phyloP scores from a whole-genome alignment of 2,888 invertebrate species.

The Rhynchonema sp. region DNA sequence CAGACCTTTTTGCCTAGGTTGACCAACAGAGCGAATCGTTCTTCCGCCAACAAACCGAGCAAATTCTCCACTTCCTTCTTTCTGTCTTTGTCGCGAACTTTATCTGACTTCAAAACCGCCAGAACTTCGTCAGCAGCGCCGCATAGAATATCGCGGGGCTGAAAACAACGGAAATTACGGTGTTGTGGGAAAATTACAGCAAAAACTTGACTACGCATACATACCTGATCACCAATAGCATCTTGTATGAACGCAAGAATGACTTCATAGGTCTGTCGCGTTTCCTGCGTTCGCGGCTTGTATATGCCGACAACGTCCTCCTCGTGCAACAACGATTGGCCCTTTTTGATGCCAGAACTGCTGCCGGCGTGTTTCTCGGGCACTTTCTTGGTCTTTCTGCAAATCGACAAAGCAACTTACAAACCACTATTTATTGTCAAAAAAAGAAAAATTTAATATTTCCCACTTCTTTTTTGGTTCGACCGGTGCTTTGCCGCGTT shows the following conservation, averaged over 20 bases:
- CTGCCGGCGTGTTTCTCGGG: conserved; percentile 4
- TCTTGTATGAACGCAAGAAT: conserved; percentile 88
- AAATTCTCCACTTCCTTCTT: conserved; percentile 48
- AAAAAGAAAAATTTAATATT: no score
- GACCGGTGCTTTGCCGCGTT: conserved; percentile 73
- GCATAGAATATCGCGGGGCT: conserved; percentile 84
- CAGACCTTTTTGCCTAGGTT: conserved; percentile 97
- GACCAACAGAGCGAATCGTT: conserved; percentile 75
- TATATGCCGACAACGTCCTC: conserved; percentile 84
- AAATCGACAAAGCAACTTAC: no score
- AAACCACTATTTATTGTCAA: no score
- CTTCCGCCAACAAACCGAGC: conserved; percentile 61
- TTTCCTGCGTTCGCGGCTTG: conserved; percentile 88
- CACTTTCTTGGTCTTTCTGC: conserved; percentile 13
- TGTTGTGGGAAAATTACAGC: neutral
- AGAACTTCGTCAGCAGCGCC: conserved; percentile 98
- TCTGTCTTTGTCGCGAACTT: conserved; percentile 72
- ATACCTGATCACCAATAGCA: conserved; percentile 64
- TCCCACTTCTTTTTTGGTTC: conserved; percentile 52
- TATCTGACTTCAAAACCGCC: conserved; percentile 79
- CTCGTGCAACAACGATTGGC: conserved; percentile 44
- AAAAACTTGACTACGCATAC: neutral
- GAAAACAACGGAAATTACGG: conserved; percentile 8
- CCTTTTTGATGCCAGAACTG: conserved; percentile 9
- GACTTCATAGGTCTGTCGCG: conserved; percentile 86